Base-by-base conservation (phyloP, 2,888 invertebrate genomes). In the Dryadula phaetusa region DNA sequence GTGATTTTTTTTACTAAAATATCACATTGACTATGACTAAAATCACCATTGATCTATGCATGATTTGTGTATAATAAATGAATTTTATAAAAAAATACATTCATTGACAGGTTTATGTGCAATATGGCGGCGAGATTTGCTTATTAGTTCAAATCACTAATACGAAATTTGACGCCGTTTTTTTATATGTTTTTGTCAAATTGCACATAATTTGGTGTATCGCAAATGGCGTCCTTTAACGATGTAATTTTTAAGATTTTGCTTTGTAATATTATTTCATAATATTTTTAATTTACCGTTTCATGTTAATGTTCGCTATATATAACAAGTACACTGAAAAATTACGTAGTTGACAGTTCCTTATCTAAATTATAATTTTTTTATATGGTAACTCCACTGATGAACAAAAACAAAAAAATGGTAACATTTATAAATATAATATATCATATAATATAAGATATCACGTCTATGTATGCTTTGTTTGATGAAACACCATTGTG, bases 131-230 rank as follows among this genome's bases (percentile, higher is more conserved):
- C 16, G 40, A 56, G 47, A 47, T 58, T 25, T 64, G 64, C 14
- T 40, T 0, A 16, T 40, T 58, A 18, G 42, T 10, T 12, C 10
- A 28, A 10, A 16, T 40, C 20, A 12, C 7, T 46, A 64, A 18
- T 46, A 2, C 3, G 44, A 46, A 14, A 53, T n/a, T 53, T n/a
- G 18, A 34, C 14, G 22, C 14, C 54, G n/a, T 22, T n/a, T 14
- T 22, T 64, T 2, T 64, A 58, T 18, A 16, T 42, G 5, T 20
- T 47, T 32, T 61, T 49, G 20, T 53, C 25, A 37, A 49, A 52
- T 64, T 67, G 52, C 63, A 67, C 63, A 12, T 64, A 54, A 54
- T 60, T 46, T 7, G 8, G 12, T 28, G 25, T 46, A n/a, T 64
- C 34, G 28, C 20, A 60, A 44, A 60, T 40, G 60, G 34, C 67